These are phyloP conservation scores for Triops longicaudatus DNA, from an alignment of 1,140 invertebrate genomes.

Conservation along the genomic window DNA sequence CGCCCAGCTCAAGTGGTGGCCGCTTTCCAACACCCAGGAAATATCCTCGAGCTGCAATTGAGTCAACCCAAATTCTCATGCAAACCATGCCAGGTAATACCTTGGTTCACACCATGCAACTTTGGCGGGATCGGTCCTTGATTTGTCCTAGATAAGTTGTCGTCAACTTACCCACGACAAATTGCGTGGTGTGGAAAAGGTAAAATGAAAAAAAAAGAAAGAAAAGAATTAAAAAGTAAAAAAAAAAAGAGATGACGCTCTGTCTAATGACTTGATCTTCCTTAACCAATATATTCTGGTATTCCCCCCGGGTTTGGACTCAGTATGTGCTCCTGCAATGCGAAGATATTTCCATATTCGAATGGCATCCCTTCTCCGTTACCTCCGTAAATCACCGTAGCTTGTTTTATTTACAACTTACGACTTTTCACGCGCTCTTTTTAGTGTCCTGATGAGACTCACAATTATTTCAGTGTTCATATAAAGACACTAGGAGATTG, in stretches of 20 bases:
- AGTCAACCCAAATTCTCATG: not conserved
- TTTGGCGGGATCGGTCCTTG: not conserved
- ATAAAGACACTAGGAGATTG: slow-evolving; percentile 22
- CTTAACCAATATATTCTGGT: slow-evolving; percentile 12
- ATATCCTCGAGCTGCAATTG: slow-evolving; percentile 25
- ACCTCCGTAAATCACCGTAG: slow-evolving; percentile 19
- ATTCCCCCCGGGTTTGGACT: too few relatives aligned
- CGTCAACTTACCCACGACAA: not conserved
- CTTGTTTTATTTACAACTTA: slow-evolving; percentile 2
- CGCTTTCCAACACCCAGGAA: slow-evolving; percentile 2
- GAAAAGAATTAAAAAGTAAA: too few relatives aligned
- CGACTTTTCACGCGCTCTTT: not conserved
- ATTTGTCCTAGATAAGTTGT: slow-evolving; percentile 11
- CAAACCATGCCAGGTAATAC: slow-evolving; percentile 24
- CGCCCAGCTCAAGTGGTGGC: slow-evolving; percentile 16
- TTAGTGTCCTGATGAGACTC: slow-evolving; percentile 24
- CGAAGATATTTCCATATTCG: slow-evolving; percentile 22
- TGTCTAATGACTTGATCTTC: not conserved
- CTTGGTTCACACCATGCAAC: not conserved
- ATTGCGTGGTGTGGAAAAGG: not conserved
- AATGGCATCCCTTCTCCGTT: slow-evolving; percentile 27
- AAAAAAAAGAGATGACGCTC: too few relatives aligned
- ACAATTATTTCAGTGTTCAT: slow-evolving; percentile 16
- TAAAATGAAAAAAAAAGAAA: too few relatives aligned
- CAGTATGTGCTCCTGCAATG: slow-evolving; percentile 26